Base-by-base conservation (phyloP, 1,140 invertebrate species). In the Tribolium castaneum region DNA sequence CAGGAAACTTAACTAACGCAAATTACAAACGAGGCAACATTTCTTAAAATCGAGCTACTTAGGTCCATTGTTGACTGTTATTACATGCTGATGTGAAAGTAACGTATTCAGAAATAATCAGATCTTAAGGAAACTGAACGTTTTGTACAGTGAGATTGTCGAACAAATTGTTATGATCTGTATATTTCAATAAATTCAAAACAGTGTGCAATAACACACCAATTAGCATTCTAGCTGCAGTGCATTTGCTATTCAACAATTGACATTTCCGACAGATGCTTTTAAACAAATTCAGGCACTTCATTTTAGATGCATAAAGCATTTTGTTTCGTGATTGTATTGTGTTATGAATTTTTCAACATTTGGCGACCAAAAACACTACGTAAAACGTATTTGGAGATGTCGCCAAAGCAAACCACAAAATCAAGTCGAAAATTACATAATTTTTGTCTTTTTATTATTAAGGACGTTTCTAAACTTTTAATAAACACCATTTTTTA, bases 221-320 rank as follows among this genome's bases (percentile, higher is more conserved):
- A 45, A 45, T 59, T 59, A n/a, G 19, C 13, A 52, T 52, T 52
- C 16, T 52, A 7, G 51, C 13, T 6, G 51, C 12, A 13, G 6
- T 52, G 6, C 54, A 59, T 59, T 59, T 59, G 54, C 54, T 22
- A 59, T 59, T 59, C 19, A 25, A 25, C 25, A 59, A 59, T 30
- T 59, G 54, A 59, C 54, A 59, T n/a, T 59, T 59, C 54, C 54
- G 54, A 59, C 54, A 59, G 54, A 59, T 59, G 16, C 54, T 59
- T 59, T 25, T 22, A 59, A 25, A 22, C 19, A 59, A 25, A 25
- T 22, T 59, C 22, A 7, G 13, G 19, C 19, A 59, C 25, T 30
- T 2, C 25, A 30, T 30, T 30, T 19, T 30, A 30, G 25, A 6
- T 30, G 25, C 6, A 6, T 30, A 30, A 5, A 6, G 6, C 3